Base-by-base conservation (phyloP, 2,888 invertebrate genomes). In the Choristoneura rosaceana region DNA sequence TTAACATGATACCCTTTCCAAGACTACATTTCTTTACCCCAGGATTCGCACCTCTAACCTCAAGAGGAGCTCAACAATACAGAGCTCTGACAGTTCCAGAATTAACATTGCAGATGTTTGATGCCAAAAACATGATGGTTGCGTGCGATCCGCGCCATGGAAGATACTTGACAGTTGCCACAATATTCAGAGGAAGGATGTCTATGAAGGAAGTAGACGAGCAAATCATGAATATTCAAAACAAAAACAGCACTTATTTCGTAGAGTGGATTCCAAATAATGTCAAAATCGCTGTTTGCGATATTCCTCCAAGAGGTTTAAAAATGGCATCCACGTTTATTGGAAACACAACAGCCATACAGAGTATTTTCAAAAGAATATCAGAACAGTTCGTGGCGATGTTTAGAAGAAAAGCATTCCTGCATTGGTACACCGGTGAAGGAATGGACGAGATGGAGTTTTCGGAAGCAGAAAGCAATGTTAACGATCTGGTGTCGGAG, bases 361-460 rank as follows among this genome's bases (percentile, higher is more conserved):
- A 98, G 87, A 97, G 97, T 82, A 92, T 98, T 79, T 98, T 98
- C 93, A 97, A 97, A 90, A 95, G 98, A 87, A 96, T 98, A 80
- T 96, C 96, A 25, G 97, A 97, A 85, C 98, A 98, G 89, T 98
- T 98, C 85, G 96, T 97, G 70, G 97, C 98, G 81, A 98, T 99
- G 99, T 99, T 98, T 95, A 96, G 98, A 82, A 96, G 98, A 83
- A 99, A 98, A 94, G 99, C 99, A 84, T 99, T 99, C 96, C 95
- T 99, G 82, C 99, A 99, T 95, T 99, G 99, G 98, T 99, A 98
- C 92, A 97, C 97, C 50, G 98, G 97, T 70, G 98, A 98, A 87
- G 98, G 98, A 78, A 98, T 98, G 98, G 98, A 98, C 84, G 98
- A 98, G 86, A 97, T 97, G 97, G 98, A 98, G 90, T 98, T 98